Percentiles rank a stretch among this genome's conserved stretches.
phyloP scores from a whole-genome alignment of 53 echinoderm and acorn worm genomes.

The Echinometra lucunter region DNA sequence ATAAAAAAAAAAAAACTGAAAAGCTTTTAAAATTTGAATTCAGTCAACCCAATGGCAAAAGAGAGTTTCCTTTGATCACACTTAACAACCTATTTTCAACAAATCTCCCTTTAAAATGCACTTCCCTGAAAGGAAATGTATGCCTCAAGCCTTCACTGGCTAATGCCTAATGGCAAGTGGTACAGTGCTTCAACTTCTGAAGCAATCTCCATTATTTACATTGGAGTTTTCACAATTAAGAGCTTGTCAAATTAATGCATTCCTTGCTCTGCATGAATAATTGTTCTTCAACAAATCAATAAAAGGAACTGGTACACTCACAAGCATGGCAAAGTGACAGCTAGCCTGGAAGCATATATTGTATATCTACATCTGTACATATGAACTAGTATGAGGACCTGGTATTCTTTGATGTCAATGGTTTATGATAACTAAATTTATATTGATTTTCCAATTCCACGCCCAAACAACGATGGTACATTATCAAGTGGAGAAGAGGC shows the following conservation, averaged over 20 bases:
- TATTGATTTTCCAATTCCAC: conserved; percentile 27
- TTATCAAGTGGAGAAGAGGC: too few relatives aligned
- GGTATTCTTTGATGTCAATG: neutral
- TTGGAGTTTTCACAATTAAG: conserved; percentile 30
- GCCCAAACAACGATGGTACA: neutral
- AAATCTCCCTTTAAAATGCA: neutral
- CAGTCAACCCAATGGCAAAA: neutral
- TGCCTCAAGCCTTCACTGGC: neutral
- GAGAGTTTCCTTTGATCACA: neutral
- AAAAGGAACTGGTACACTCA: neutral
- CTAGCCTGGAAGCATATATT: neutral
- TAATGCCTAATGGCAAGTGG: neutral
- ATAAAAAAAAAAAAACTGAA: neutral
- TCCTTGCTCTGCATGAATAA: conserved; percentile 48
- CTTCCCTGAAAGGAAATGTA: neutral
- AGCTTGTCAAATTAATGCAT: conserved; percentile 35
- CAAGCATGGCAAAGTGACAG: conserved; percentile 20
- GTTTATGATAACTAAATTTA: neutral
- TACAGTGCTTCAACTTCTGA: conserved; percentile 31
- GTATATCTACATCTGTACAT: neutral
- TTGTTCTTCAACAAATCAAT: conserved; percentile 29
- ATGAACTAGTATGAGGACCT: neutral
- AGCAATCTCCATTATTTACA: neutral
- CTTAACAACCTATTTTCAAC: neutral
- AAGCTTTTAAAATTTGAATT: neutral